phyloP scores from a whole-genome alignment of 1,140 invertebrate genomes.

The Musca vetustissima region DNA sequence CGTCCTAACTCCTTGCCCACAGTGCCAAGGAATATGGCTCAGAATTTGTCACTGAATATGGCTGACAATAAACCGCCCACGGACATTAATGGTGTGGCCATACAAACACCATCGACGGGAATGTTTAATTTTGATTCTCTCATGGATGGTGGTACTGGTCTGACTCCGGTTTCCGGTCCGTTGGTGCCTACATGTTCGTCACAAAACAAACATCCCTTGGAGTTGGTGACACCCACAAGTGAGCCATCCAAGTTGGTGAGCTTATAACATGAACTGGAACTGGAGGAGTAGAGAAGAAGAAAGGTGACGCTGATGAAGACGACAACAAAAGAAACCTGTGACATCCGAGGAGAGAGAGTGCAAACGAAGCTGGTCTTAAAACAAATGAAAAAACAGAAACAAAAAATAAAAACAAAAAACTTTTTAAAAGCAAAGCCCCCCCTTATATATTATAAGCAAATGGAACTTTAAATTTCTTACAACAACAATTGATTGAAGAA shows the following conservation, averaged over 20 bases:
- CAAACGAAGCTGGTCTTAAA: constrained; percentile 23
- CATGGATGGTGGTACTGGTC: constrained; percentile 88
- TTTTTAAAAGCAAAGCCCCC: too few relatives aligned
- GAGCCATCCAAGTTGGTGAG: constrained; percentile 73
- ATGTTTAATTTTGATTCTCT: constrained; percentile 89
- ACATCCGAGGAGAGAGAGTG: constrained; percentile 17
- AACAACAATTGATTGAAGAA: constrained; percentile 3
- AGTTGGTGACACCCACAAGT: constrained; percentile 69
- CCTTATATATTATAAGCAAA: neutral
- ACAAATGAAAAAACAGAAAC: neutral
- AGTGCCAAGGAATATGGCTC: constrained; percentile 48
- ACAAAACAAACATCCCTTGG: constrained; percentile 67
- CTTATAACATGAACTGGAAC: constrained; percentile 62
- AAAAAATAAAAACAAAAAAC: too few relatives aligned
- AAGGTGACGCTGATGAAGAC: too few relatives aligned
- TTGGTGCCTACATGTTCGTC: constrained; percentile 68
- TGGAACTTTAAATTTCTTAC: constrained; percentile 4
- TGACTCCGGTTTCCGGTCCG: constrained; percentile 79
- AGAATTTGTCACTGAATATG: constrained; percentile 31
- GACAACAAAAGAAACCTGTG: constrained; percentile 5
- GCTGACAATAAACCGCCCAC: constrained; percentile 51
- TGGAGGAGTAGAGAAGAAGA: constrained; percentile 9
- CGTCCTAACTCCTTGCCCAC: constrained; percentile 65
- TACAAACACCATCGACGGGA: constrained; percentile 84
- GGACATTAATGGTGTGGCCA: constrained; percentile 75